A percentile compares a stretch with the other conserved stretches of the same genome.
Conservation (phyloP, 2,888 invertebrate genomes). For the Lucinisca nassula region DNA sequence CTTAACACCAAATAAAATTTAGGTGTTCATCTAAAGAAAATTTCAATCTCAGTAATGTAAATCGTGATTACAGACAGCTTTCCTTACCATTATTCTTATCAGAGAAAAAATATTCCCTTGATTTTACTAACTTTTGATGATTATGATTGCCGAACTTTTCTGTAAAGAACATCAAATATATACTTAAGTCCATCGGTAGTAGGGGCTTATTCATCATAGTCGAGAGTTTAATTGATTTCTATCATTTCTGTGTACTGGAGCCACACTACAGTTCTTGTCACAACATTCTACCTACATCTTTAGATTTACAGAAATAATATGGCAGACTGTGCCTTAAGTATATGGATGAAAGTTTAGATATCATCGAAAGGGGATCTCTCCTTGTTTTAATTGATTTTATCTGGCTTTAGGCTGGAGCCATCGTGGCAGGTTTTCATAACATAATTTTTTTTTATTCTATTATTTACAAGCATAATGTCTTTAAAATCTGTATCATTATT, state of each 20-base stretch:
- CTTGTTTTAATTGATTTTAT: conserved; percentile 4
- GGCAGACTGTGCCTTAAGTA: not conserved
- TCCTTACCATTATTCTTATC: conserved; percentile 10
- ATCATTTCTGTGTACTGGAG: not conserved
- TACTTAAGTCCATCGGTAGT: not conserved
- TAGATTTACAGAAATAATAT: not conserved
- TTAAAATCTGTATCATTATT: not conserved
- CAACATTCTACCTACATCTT: not conserved
- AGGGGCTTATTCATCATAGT: not conserved
- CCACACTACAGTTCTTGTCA: not conserved
- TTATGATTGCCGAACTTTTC: conserved; percentile 1
- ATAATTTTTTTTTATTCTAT: not conserved
- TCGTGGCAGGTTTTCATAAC: not conserved
- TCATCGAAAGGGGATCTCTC: not conserved
- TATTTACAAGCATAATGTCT: not conserved
- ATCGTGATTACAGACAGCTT: conserved; percentile 9
- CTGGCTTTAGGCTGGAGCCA: not conserved
- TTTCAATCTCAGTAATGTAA: not conserved
- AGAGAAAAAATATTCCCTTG: not conserved
- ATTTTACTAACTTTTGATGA: conserved; percentile 6
- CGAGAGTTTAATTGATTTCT: not conserved
- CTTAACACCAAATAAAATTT: conserved; percentile 6
- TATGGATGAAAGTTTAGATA: not conserved
- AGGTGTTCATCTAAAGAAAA: not conserved
- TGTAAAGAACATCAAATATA: conserved; percentile 20